phyloP scores from a whole-genome alignment of 1,140 invertebrate genomes.

The Saccostrea echinata region DNA sequence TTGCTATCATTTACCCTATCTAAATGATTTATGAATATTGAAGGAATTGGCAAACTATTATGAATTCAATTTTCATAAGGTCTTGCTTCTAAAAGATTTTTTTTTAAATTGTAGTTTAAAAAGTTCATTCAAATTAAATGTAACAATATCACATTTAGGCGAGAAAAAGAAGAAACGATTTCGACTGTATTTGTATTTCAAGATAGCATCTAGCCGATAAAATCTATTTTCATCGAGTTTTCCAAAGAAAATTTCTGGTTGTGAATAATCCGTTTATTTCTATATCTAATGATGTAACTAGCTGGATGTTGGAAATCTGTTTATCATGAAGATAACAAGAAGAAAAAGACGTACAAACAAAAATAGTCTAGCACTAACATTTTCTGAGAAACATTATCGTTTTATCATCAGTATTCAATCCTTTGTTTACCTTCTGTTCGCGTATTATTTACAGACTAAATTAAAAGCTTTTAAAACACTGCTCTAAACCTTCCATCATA shows the following conservation, averaged over 20 bases:
- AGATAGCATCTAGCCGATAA: background rate
- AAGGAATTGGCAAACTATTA: too few relatives aligned
- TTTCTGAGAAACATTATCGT: conserved; percentile 35
- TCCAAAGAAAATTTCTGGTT: background rate
- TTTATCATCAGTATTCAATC: conserved; percentile 5
- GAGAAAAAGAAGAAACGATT: background rate
- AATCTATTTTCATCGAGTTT: conserved; percentile 5
- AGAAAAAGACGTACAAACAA: background rate
- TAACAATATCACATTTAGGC: too few relatives aligned
- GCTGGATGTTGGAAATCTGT: background rate
- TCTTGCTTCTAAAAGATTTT: too few relatives aligned
- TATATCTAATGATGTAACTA: conserved; percentile 14
- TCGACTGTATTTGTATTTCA: background rate
- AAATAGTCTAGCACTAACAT: background rate
- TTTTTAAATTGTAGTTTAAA: too few relatives aligned
- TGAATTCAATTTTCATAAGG: too few relatives aligned
- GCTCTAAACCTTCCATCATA: background rate
- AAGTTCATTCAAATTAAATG: too few relatives aligned
- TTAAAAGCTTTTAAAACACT: conserved; percentile 37
- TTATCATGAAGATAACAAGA: background rate
- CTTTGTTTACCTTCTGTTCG: background rate
- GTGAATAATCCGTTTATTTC: conserved; percentile 6
- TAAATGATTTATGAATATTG: too few relatives aligned
- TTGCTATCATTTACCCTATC: too few relatives aligned
- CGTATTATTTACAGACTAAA: conserved; percentile 19